phyloP scores from a whole-genome alignment of 1,140 invertebrate genomes.

The Drosophila sulfurigaster region DNA sequence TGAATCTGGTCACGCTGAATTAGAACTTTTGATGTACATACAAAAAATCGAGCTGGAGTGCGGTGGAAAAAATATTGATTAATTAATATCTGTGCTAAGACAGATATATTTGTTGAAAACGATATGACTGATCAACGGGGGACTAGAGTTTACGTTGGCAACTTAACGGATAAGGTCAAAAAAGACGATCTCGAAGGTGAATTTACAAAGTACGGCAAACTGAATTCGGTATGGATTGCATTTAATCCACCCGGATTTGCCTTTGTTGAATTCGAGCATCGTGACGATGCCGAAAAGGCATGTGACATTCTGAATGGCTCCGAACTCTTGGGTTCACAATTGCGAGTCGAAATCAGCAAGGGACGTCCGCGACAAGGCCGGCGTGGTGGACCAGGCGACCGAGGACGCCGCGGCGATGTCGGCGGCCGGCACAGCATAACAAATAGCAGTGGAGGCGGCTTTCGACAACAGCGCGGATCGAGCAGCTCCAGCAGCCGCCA shows the following conservation, averaged over 20 bases:
- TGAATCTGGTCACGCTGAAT: conserved; percentile 52
- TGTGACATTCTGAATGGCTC: conserved; percentile 96
- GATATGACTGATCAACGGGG: conserved; percentile 86
- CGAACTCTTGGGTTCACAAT: conserved; percentile 91
- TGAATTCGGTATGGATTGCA: conserved; percentile 98
- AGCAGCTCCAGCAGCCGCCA: conserved; percentile 82
- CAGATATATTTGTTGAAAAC: conserved; percentile 53
- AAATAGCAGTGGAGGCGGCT: conserved; percentile 85
- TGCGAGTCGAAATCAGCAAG: conserved; percentile 93
- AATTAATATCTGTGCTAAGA: conserved; percentile 56
- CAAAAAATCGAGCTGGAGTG: conserved; percentile 63
- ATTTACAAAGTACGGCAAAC: conserved; percentile 95
- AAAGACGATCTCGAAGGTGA: conserved; percentile 95
- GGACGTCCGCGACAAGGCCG: conserved; percentile 88
- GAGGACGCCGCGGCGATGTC: conserved; percentile 85
- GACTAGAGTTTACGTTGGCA: conserved; percentile 94
- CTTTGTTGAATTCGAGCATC: conserved; percentile 99
- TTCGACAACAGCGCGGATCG: conserved; percentile 73
- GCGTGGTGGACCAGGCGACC: conserved; percentile 86
- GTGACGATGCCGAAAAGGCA: conserved; percentile 96
- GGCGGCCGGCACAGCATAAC: conserved; percentile 86
- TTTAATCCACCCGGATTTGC: conserved; percentile 98
- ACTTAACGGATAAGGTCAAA: conserved; percentile 92
- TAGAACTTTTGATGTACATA: conserved; percentile 75
- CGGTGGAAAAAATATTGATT: conserved; percentile 77